Percentiles rank a stretch among this genome's conserved stretches.
phyloP scores from a whole-genome alignment of 1,140 invertebrate species.

The Harpegnathos saltator region DNA sequence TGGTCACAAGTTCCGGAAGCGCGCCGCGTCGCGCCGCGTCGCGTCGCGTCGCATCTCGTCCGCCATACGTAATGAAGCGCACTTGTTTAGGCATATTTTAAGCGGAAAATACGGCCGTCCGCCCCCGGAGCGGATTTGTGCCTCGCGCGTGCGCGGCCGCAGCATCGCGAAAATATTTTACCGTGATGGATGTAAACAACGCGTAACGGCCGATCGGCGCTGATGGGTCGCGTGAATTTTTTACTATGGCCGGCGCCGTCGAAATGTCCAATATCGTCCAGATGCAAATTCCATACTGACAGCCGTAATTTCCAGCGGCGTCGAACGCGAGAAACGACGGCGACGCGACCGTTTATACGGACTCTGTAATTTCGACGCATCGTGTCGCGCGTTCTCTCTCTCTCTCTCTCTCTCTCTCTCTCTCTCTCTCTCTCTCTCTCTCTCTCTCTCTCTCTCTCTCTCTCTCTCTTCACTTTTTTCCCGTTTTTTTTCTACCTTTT shows the following conservation, averaged over 20 bases:
- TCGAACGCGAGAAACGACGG: conserved; percentile 29
- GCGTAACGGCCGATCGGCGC: conserved; percentile 51
- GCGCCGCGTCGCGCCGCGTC: not conserved
- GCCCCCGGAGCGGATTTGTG: too few relatives aligned
- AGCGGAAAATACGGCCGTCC: conserved; percentile 26
- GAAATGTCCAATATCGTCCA: conserved; percentile 45
- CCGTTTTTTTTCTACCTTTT: too few relatives aligned
- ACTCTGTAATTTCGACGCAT: conserved; percentile 44
- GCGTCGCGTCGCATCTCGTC: conserved; percentile 18
- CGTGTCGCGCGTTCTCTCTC: not conserved
- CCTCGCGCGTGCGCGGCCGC: conserved; percentile 39
- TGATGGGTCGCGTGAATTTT: conserved; percentile 66
- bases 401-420: conserved; percentile 19
- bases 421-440: not conserved
- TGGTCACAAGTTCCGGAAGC: conserved; percentile 8
- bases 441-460: conserved; percentile 14
- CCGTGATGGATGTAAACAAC: conserved; percentile 57
- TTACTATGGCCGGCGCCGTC: conserved; percentile 33
- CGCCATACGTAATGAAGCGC: conserved; percentile 33
- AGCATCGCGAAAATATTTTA: conserved; percentile 64
- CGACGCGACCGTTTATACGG: conserved; percentile 15
- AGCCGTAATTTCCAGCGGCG: conserved; percentile 51
- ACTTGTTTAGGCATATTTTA: conserved; percentile 50
- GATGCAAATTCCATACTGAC: conserved; percentile 51
- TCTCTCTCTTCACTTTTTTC: conserved; percentile 14